A percentile compares a stretch with the other conserved stretches of the same genome.
Conservation (phyloP, 2,888 invertebrate genomes). For the Heteromurus nitidus region DNA sequence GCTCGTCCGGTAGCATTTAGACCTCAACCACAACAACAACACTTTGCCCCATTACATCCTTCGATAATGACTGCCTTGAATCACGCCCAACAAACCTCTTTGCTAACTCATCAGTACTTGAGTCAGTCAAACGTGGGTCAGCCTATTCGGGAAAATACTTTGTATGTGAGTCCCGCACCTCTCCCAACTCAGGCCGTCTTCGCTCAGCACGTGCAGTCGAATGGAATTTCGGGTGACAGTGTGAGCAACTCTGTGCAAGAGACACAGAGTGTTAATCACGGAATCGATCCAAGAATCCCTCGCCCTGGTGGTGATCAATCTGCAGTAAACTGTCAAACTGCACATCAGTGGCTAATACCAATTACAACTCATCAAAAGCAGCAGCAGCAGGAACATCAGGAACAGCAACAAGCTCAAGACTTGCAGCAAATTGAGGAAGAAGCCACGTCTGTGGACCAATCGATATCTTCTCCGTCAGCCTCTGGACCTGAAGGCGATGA, state of each 20-base stretch:
- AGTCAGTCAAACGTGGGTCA: constrained; percentile 45
- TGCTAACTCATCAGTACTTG: constrained; percentile 72
- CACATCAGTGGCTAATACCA: constrained; percentile 49
- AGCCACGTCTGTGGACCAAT: not conserved
- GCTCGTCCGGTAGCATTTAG: constrained; percentile 38
- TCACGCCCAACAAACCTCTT: constrained; percentile 73
- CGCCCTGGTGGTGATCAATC: constrained; percentile 13
- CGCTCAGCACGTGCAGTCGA: constrained; percentile 9
- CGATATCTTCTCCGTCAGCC: not conserved
- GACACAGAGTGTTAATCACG: constrained; percentile 1
- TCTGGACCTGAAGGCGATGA: not conserved
- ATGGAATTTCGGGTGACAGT: constrained; percentile 7
- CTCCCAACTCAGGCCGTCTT: not conserved
- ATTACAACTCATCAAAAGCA: constrained; percentile 16
- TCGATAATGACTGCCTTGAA: constrained; percentile 72
- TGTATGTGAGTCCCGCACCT: constrained; percentile 63
- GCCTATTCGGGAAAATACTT: constrained; percentile 40
- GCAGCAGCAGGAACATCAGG: not conserved
- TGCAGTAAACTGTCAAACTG: constrained; percentile 38
- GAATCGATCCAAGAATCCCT: constrained; percentile 55
- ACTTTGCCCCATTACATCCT: constrained; percentile 69
- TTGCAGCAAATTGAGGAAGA: not conserved
- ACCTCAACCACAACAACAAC: constrained; percentile 58
- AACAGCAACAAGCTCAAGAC: constrained; percentile 20
- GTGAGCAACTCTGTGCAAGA: constrained; percentile 8